phyloP scores from a whole-genome alignment of 2,888 invertebrate species.

The Serripes groenlandicus region DNA sequence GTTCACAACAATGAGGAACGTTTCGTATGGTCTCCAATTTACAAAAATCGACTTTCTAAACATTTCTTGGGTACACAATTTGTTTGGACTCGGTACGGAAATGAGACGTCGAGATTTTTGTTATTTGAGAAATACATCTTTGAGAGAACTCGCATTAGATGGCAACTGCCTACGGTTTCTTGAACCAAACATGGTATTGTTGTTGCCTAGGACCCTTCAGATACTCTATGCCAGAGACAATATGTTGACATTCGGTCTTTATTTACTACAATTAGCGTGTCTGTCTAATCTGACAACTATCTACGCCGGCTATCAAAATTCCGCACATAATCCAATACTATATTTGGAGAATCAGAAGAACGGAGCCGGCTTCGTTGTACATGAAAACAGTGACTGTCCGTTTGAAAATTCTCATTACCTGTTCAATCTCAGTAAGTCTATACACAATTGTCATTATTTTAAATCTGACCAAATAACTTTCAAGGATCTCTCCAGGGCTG shows the following conservation, averaged over 20 bases:
- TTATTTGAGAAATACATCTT: conserved; percentile 47
- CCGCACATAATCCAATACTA: background rate
- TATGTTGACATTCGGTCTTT: conserved; percentile 52
- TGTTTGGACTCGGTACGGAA: conserved; percentile 32
- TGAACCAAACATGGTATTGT: conserved; percentile 32
- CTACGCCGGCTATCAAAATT: conserved; percentile 21
- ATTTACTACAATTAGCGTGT: conserved; percentile 41
- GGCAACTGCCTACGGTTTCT: conserved; percentile 38
- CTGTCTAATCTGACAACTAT: background rate
- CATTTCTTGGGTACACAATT: conserved; percentile 35
- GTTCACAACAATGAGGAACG: conserved; percentile 33
- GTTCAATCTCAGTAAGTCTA: conserved; percentile 20
- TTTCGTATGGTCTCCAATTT: conserved; percentile 55
- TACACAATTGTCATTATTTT: conserved; percentile 16
- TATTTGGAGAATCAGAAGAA: background rate
- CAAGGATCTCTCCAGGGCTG: background rate
- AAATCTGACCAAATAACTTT: background rate
- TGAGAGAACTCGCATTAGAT: conserved; percentile 35
- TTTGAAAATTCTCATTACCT: conserved; percentile 22
- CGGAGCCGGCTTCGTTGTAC: background rate
- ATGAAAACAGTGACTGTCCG: background rate
- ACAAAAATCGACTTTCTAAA: conserved; percentile 46
- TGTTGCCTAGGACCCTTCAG: conserved; percentile 31
- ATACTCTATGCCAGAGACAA: conserved; percentile 36
- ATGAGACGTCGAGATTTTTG: conserved; percentile 41